Conservation (phyloP, 2,888 invertebrate genomes). For the Melolontha melolontha region DNA sequence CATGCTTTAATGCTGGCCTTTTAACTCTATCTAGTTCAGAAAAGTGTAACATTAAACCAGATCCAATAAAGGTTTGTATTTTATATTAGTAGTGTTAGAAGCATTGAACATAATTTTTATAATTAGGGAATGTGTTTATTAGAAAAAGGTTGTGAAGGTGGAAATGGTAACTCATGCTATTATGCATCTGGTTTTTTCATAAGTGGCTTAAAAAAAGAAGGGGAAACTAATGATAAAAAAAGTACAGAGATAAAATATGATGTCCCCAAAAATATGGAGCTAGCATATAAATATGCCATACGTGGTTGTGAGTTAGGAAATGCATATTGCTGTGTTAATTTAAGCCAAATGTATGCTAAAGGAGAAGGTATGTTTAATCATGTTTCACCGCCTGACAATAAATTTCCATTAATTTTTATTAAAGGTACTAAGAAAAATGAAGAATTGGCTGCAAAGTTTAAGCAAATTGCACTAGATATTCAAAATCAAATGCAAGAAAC, state of each 20-base stretch:
- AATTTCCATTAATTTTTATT: conserved; percentile 40
- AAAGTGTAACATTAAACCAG: conserved; percentile 67
- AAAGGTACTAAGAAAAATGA: conserved; percentile 74
- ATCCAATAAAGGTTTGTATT: conserved; percentile 66
- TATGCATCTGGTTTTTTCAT: conserved; percentile 85
- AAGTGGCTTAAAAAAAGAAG: conserved; percentile 72
- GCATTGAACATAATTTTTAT: conserved; percentile 11
- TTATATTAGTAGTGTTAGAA: conserved; percentile 20
- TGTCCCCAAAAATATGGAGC: conserved; percentile 76
- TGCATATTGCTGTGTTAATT: conserved; percentile 89
- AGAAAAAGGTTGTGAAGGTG: conserved; percentile 67
- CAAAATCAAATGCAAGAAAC: conserved; percentile 74
- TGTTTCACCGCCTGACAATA: conserved; percentile 4
- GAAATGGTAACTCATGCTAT: conserved; percentile 81
- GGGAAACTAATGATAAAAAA: conserved; percentile 45
- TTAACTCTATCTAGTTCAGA: conserved; percentile 73
- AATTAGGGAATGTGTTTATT: conserved; percentile 66
- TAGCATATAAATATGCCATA: conserved; percentile 82
- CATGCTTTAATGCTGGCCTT: conserved; percentile 83
- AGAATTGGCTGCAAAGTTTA: conserved; percentile 79
- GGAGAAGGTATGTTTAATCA: conserved; percentile 76
- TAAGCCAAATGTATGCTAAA: conserved; percentile 86
- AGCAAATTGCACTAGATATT: conserved; percentile 77
- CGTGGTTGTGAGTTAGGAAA: conserved; percentile 88
- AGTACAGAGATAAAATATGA: conserved; percentile 48